phyloP scores from a whole-genome alignment of 2,888 invertebrate genomes.

The Limnephilus auricula region DNA sequence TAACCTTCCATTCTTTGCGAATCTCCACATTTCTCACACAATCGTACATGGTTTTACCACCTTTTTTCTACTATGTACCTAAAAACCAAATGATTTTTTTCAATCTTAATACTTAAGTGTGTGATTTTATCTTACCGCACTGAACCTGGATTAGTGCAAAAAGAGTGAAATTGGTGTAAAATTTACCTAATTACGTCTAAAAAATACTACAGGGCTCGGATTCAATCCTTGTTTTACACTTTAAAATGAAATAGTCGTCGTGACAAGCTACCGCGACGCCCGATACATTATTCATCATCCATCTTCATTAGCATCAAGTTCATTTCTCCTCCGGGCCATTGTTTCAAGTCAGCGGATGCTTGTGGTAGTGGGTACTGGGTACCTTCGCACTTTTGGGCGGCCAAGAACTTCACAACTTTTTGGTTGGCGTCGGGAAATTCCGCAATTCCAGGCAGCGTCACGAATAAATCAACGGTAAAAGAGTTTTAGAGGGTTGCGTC shows the following conservation, averaged over 20 bases:
- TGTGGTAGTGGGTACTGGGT: not conserved
- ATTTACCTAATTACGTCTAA: no score
- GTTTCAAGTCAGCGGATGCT: slow-evolving; percentile 38
- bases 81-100: no score
- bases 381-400: not conserved
- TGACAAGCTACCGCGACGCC: not conserved
- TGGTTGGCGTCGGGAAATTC: not conserved
- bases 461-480: not conserved
- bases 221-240: not conserved
- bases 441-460: not conserved
- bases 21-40: no score
- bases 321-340: slow-evolving; percentile 56
- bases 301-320: slow-evolving; percentile 62
- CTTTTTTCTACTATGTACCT: no score
- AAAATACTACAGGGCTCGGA: not conserved
- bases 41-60: no score
- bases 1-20: no score
- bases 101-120: no score
- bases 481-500: not conserved
- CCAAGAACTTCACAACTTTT: not conserved
- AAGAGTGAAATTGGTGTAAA: no score
- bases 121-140: no score
- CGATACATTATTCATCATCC: slow-evolving; percentile 60
- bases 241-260: slow-evolving; percentile 9
- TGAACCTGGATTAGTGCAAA: no score